phyloP scores from a whole-genome alignment of 2,113 vertebrate genomes.

The Eretmochelys imbricata region DNA sequence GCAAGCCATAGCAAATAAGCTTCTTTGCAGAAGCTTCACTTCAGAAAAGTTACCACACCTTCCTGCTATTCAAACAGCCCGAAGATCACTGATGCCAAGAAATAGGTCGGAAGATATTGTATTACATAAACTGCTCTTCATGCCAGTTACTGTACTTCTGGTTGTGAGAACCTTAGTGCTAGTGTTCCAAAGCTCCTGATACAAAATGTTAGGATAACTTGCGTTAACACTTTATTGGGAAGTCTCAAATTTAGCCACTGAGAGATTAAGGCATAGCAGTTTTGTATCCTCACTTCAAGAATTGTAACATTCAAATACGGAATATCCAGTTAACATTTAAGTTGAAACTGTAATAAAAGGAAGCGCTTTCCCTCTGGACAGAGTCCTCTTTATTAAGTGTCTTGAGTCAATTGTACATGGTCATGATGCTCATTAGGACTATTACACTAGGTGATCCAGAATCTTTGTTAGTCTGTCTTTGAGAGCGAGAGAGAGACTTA shows the following conservation, averaged over 20 bases:
- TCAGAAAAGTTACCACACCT: neutral
- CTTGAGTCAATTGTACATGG: too few relatives aligned
- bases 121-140: neutral
- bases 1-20: constrained; percentile 4
- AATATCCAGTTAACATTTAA: neutral
- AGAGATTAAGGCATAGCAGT: neutral
- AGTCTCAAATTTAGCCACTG: neutral
- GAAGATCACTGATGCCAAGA: neutral
- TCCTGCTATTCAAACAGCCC: neutral
- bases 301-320: neutral
- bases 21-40: neutral
- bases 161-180: too few relatives aligned
- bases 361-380: too few relatives aligned
- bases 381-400: too few relatives aligned
- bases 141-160: neutral
- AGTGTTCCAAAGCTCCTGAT: neutral
- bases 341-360: neutral
- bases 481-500: neutral
- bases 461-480: too few relatives aligned
- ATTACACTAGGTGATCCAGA: too few relatives aligned
- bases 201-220: neutral
- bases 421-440: too few relatives aligned
- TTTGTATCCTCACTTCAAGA: neutral
- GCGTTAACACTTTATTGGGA: neutral
- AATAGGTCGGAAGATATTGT: neutral